Conservation (phyloP, 2,888 invertebrate genomes). For the Hololepta plana region DNA sequence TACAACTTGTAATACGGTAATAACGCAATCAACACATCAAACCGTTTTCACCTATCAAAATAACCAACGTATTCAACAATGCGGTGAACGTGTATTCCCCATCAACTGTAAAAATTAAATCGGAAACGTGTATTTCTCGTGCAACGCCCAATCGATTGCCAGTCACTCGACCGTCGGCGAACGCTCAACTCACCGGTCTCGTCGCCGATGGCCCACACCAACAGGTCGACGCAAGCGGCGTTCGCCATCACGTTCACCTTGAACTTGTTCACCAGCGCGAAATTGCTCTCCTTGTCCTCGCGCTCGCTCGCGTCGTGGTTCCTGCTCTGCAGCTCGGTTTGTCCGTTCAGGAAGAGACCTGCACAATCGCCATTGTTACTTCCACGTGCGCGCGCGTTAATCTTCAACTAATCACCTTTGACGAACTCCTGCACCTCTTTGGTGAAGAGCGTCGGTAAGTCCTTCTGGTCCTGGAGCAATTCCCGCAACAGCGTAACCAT, state of each 20-base stretch:
- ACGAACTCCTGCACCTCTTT: conserved; percentile 61
- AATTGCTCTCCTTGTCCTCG: conserved; percentile 67
- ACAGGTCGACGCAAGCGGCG: conserved; percentile 89
- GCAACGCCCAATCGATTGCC: too few species aligned
- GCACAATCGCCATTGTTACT: conserved; percentile 29
- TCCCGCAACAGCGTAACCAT: conserved; percentile 84
- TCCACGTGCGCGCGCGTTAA: background rate
- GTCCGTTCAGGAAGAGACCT: conserved; percentile 78
- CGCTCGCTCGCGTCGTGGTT: conserved; percentile 72
- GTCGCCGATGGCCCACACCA: conserved; percentile 96
- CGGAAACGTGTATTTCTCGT: too few species aligned
- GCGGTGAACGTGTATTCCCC: conserved; percentile 53
- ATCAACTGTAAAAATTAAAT: conserved; percentile 39
- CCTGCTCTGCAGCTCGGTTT: conserved; percentile 76
- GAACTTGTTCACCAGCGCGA: conserved; percentile 69
- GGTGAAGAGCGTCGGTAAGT: conserved; percentile 76
- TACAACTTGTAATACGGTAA: too few species aligned
- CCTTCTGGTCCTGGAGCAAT: conserved; percentile 75
- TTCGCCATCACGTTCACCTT: conserved; percentile 93
- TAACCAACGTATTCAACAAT: conserved; percentile 53
- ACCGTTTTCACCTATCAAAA: conserved; percentile 39
- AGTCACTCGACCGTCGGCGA: too few species aligned
- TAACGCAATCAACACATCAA: conserved; percentile 6
- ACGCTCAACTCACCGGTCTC: conserved; percentile 58
- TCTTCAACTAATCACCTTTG: conserved; percentile 17